Base-by-base conservation (phyloP, 2,113 vertebrate species). In the Nannobrachium achirus region DNA sequence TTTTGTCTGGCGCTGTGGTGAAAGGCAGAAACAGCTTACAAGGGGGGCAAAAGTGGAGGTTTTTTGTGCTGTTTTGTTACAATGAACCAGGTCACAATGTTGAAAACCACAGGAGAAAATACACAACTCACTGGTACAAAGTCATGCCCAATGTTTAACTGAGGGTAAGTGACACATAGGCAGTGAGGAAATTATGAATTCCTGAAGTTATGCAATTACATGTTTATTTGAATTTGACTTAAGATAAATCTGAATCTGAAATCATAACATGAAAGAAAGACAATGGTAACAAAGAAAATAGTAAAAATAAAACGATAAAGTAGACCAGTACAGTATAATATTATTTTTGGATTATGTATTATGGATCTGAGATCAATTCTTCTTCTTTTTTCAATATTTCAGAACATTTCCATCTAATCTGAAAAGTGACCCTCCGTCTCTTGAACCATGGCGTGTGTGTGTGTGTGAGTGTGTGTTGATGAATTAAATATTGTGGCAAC, bases 401-500 rank as follows among this genome's bases (percentile, higher is more conserved):
- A 68, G 15, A 78, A 44, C n/a, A 60, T 73, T n/a, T 63, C 59
- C 44, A 8, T 19, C 53, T 51, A 7, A n/a, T 20, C 63, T 14
- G 38, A 16, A 8, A 0, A 11, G 46, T 44, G 14, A 58, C 25
- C 2, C 58, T 72, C 16, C 11, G 42, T 61, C 25, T 68, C 67
- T 46, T 44, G 61, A 76, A 64, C 73, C 78, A 46, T 56, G 67
- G 66, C 66, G 66, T 45, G 44, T 58, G 56, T 59, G 66, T 45
- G 44, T 58, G 56, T 59, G 20, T 25, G 20, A 4, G 20, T 25
- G 41, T 59, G 82, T 40, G 79, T 67, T 53, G 45, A 89, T 93
- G 89, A 93, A 94, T 94, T 90, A 93, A 93, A 92, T 83, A 94
- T 92, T 46, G 52, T 15, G 70, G 80, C 73, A 78, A 86, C 82